Percentiles rank a stretch among this genome's conserved stretches.
phyloP scores from a whole-genome alignment of 2,113 vertebrate species.

The Clarias magur region DNA sequence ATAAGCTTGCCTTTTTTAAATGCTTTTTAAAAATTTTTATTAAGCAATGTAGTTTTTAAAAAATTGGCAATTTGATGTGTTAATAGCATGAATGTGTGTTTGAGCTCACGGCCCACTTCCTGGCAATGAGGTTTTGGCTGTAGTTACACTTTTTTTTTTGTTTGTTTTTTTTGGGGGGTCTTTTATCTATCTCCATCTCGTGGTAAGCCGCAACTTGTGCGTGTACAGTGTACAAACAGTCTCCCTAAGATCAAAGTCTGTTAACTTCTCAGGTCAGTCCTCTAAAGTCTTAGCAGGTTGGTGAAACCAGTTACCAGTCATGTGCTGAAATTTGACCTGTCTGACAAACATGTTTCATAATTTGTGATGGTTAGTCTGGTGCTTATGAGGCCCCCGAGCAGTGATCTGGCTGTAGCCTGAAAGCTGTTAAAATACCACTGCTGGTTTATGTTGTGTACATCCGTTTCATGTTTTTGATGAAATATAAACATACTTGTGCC shows the following conservation, averaged over 20 bases:
- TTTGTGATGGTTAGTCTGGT: neutral
- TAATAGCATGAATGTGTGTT: neutral
- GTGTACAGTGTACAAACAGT: neutral
- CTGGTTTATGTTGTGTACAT: neutral
- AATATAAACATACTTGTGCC: neutral
- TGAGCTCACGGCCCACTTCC: neutral
- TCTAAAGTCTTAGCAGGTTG: neutral
- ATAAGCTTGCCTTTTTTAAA: too few species aligned
- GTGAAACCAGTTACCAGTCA: neutral
- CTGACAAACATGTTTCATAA: neutral
- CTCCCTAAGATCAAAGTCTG: neutral
- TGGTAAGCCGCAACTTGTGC: neutral
- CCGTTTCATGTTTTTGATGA: too few species aligned
- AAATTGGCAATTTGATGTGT: neutral
- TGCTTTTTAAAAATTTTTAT: too few species aligned
- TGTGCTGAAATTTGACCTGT: neutral
- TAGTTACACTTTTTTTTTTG: slow-evolving; percentile 10
- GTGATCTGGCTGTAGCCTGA: neutral
- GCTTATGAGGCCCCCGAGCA: neutral
- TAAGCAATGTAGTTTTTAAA: too few species aligned
- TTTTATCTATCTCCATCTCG: slow-evolving; percentile 9
- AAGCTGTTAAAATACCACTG: neutral
- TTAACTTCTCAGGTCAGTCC: neutral
- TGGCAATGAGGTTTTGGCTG: too few species aligned
- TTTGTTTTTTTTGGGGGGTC: too few species aligned